Evolutionary conservation across 2,113 vertebrate species (phyloP), one percentile per base, ranked within the genome.

Genomic region (Ammodytes dubius): DNA sequence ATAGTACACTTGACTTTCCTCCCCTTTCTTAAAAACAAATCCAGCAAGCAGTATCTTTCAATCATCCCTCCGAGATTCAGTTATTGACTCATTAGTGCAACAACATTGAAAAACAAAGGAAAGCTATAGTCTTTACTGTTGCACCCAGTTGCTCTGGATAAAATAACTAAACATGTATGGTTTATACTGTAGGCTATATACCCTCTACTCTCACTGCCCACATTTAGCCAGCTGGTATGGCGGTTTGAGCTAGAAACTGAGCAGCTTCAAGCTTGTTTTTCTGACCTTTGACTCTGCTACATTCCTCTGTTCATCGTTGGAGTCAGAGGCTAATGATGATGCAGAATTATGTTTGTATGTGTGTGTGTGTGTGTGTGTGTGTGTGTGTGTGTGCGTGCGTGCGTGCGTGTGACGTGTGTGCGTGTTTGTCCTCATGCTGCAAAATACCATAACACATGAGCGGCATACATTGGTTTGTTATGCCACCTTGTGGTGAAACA

Each of bases 401-500:
- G 3, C n/a, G n/a, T 56, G 19, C 27, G 27, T 27, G 27, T 27
- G 14, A n/a, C 27, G 27, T 27, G 27, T 27, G 14, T 1, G 3
- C n/a, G n/a, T 56, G 19, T 19, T 3, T 3, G 5, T 27, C 35
- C 1, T 35, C 15, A 50, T 57, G 37, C 39, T 52, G 52, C 46
- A 11, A 59, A 10, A 43, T 56, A 8, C 35, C n/a, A n/a, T 1
- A 58, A 17, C 53, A 49, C 9, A 46, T 3, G 14, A 5, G 4
- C 4, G 1, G 5, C 4, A 85, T 82, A n/a, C 66, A 4, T 53
- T 74, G 85, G 52, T 66, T 27, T 84, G 53, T 57, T 0, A 0
- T 65, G 84, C 73, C 91, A 87, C 54, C 89, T 81, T 64, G 84
- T 67, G 88, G 87, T 60, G 0, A 76, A 42, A 59, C 0, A 0